A percentile compares a stretch with the other conserved stretches of the same genome.
phyloP scores from a whole-genome alignment of 2,797 vertebrate species.

The Psittacula derbiana region DNA sequence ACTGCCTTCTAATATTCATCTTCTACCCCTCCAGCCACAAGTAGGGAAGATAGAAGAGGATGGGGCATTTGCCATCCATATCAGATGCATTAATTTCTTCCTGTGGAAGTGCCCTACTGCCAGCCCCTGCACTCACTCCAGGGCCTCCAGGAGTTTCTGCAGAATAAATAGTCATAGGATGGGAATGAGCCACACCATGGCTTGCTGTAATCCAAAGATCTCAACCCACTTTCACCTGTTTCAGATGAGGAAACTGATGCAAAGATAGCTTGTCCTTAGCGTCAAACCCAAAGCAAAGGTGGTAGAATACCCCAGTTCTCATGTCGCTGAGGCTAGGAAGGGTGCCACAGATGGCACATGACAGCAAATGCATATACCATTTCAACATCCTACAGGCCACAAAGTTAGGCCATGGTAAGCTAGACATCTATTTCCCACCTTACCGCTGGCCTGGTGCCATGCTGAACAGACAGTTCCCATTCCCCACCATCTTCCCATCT shows the following conservation, averaged over 20 bases:
- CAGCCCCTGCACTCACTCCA: rapidly evolving
- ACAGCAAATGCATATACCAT: background rate
- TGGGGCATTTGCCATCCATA: background rate
- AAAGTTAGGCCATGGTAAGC: background rate
- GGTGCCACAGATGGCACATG: background rate
- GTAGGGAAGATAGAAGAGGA: background rate
- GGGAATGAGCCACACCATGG: background rate
- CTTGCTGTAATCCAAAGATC: background rate
- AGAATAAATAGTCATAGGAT: background rate
- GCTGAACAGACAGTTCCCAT: background rate
- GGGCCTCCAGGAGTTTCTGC: background rate
- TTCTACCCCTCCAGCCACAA: background rate
- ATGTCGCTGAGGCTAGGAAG: background rate
- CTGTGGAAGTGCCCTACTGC: rapidly evolving
- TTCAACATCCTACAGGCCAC: background rate
- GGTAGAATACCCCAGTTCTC: background rate
- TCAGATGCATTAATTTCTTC: background rate
- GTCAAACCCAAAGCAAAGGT: background rate
- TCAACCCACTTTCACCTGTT: background rate
- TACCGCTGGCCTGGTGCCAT: background rate
- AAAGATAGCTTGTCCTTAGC: background rate
- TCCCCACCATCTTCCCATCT: background rate
- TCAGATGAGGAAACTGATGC: background rate
- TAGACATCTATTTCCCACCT: background rate
- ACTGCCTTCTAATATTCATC: background rate